phyloP scores from a whole-genome alignment of 2,888 invertebrate species.

The Acleris holmiana region DNA sequence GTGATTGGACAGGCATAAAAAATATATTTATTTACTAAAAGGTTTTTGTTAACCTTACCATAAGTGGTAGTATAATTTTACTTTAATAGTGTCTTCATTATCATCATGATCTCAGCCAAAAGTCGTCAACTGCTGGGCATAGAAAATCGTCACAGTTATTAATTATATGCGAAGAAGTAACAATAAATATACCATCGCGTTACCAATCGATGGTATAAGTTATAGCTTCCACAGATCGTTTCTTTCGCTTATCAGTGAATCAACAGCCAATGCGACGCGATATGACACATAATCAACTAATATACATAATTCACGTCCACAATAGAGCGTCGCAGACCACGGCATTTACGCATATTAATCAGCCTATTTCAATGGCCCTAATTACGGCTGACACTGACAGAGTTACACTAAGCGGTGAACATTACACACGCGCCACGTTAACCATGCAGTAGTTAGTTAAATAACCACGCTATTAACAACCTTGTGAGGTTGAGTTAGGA shows the following conservation, averaged over 20 bases:
- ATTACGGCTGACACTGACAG: conserved; percentile 80
- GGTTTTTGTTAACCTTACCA: no score
- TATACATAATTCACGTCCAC: conserved; percentile 70
- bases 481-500: conserved; percentile 12
- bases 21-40: no score
- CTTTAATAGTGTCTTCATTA: no score
- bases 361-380: conserved; percentile 79
- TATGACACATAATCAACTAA: conserved; percentile 65
- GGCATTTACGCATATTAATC: conserved; percentile 79
- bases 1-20: no score
- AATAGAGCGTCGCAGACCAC: conserved; percentile 70
- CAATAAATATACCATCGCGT: not conserved
- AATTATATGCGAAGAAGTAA: no score
- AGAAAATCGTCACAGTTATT: no score
- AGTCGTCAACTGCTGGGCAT: no score
- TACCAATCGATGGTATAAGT: not conserved
- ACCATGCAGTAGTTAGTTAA: conserved; percentile 5
- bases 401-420: conserved; percentile 69
- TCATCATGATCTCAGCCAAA: no score
- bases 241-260: conserved; percentile 33
- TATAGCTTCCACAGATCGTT: conserved; percentile 22
- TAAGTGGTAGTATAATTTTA: no score
- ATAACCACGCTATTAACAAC: conserved; percentile 9
- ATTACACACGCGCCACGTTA: conserved; percentile 41
- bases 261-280: conserved; percentile 38